A percentile compares a stretch with the other conserved stretches of the same genome.
phyloP scores from a whole-genome alignment of 2,797 vertebrate genomes.

The Tauraco hartlaubi region DNA sequence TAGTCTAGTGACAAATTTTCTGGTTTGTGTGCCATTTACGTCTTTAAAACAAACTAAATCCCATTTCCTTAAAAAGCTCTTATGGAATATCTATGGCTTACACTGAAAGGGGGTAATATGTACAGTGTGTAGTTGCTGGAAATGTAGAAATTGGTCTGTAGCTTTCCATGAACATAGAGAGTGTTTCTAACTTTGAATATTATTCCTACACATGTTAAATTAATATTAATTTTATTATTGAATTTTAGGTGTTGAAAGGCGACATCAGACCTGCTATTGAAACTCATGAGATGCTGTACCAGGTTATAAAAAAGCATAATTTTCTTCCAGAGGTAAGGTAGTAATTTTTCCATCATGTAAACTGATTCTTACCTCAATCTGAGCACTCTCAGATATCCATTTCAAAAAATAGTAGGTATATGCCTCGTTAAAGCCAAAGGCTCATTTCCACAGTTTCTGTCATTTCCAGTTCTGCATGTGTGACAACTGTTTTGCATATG shows the following conservation, averaged over 20 bases:
- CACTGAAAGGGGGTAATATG: neutral
- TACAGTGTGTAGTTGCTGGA: neutral
- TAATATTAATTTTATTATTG: neutral
- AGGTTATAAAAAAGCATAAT: constrained; percentile 99
- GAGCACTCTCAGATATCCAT: neutral
- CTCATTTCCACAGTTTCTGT: neutral
- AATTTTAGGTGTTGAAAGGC: constrained; percentile 93
- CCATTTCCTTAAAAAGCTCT: neutral
- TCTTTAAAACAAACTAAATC: neutral
- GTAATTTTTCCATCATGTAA: neutral
- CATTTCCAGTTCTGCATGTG: neutral
- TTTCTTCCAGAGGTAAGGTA: constrained; percentile 95
- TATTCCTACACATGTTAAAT: neutral
- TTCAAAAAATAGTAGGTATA: neutral
- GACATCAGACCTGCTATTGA: constrained; percentile 98
- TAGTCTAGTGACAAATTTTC: neutral
- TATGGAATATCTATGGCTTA: neutral
- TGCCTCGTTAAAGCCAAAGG: neutral
- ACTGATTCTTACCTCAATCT: neutral
- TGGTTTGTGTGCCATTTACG: neutral
- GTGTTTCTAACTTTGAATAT: neutral
- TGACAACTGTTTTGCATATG: neutral
- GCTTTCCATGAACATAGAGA: neutral
- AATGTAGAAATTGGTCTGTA: neutral
- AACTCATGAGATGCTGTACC: constrained; percentile 99